Conservation (phyloP, 2,888 invertebrate species). For the Thera obeliscata region DNA sequence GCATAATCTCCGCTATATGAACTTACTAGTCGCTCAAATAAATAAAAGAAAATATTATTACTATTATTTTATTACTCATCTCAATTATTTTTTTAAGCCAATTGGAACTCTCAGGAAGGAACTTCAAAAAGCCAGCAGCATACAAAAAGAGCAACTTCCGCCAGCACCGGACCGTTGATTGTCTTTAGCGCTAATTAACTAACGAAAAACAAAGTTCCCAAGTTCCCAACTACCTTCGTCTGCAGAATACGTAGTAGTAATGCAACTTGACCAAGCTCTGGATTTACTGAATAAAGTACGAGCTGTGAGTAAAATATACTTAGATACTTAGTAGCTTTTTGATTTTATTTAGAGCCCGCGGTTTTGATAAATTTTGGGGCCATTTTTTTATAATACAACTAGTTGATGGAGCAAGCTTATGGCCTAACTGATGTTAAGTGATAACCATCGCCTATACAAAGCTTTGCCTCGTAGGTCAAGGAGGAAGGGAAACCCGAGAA, state of each 20-base stretch:
- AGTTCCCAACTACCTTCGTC: constrained; percentile 42
- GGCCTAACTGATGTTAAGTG: too few relatives aligned
- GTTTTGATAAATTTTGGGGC: too few relatives aligned
- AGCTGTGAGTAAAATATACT: constrained; percentile 11
- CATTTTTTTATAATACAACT: too few relatives aligned
- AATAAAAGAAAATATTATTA: too few relatives aligned
- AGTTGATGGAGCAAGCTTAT: too few relatives aligned
- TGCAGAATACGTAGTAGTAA: constrained; percentile 30
- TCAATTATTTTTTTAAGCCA: background rate
- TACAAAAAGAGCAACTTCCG: constrained; percentile 14
- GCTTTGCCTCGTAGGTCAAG: too few relatives aligned
- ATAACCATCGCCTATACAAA: too few relatives aligned
- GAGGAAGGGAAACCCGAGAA: too few relatives aligned
- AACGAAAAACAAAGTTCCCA: constrained; percentile 59
- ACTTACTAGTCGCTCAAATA: too few relatives aligned
- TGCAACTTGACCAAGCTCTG: constrained; percentile 35
- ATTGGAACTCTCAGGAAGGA: background rate
- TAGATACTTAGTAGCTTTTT: background rate
- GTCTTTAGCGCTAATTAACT: constrained; percentile 61
- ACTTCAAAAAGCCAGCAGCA: background rate
- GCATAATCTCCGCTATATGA: too few relatives aligned
- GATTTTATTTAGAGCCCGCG: too few relatives aligned
- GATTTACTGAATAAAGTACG: constrained; percentile 25
- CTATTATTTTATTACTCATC: too few relatives aligned
- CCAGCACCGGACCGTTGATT: constrained; percentile 45